phyloP scores from a whole-genome alignment of 2,888 invertebrate genomes.

The Lepetodrilus schrolli region DNA sequence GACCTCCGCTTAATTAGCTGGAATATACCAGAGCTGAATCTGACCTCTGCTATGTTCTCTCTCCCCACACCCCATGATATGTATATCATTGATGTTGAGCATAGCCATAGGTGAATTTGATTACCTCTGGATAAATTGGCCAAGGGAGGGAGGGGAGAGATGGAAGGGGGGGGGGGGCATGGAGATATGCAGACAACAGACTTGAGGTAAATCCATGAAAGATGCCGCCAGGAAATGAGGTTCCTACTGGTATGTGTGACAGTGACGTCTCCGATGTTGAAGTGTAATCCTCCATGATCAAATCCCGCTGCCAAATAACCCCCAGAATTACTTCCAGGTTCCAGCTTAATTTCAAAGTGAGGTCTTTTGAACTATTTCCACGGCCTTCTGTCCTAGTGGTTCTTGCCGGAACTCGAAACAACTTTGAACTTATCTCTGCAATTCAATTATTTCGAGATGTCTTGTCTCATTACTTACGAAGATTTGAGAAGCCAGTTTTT shows the following conservation, averaged over 20 bases:
- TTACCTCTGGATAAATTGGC: too few relatives aligned
- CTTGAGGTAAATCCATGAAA: constrained; percentile 6
- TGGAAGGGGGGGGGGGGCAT: too few relatives aligned
- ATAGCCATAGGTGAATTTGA: background rate
- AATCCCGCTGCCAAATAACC: background rate
- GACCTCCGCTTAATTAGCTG: background rate
- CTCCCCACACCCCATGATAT: too few relatives aligned
- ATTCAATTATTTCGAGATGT: background rate
- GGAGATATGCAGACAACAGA: too few relatives aligned
- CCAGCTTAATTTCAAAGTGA: background rate
- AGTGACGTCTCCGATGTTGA: background rate
- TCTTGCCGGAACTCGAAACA: too few relatives aligned
- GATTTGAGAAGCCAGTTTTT: too few relatives aligned
- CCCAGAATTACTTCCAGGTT: background rate
- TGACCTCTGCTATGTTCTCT: too few relatives aligned
- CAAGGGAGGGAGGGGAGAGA: too few relatives aligned
- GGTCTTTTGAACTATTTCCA: too few relatives aligned
- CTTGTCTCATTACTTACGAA: too few relatives aligned
- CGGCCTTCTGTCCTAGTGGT: too few relatives aligned
- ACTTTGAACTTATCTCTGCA: background rate
- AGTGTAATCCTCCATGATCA: constrained; percentile 7
- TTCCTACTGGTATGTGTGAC: constrained; percentile 5
- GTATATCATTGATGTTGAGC: background rate
- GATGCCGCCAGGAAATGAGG: constrained; percentile 7
- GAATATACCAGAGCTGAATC: background rate